These are phyloP conservation scores for Pachyrhynchus sulphureomaculatus DNA, from an alignment of 1,140 invertebrate genomes.

Conservation along the genomic window DNA sequence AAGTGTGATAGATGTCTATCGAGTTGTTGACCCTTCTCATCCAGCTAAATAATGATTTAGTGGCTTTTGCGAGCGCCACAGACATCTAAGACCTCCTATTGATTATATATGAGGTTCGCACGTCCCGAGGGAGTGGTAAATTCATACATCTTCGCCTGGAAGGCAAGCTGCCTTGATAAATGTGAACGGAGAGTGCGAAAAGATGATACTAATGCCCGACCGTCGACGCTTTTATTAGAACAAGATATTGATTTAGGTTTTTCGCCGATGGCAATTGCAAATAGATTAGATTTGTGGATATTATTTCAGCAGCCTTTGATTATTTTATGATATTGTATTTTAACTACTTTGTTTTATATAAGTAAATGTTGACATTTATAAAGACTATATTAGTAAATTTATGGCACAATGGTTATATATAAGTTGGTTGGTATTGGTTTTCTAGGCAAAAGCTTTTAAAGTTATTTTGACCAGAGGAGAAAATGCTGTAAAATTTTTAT, in stretches of 20 bases:
- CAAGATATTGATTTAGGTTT: constrained; percentile 38
- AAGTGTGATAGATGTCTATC: constrained; percentile 23
- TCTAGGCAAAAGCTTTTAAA: no score
- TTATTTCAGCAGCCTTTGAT: no score
- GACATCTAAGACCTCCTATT: constrained; percentile 46
- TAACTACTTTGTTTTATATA: no score
- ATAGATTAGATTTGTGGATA: constrained; percentile 22
- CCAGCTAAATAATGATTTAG: constrained; percentile 43
- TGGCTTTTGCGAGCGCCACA: constrained; percentile 36
- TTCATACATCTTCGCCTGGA: constrained; percentile 42
- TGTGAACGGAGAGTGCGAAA: constrained; percentile 42
- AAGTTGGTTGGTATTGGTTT: no score
- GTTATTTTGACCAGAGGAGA: no score
- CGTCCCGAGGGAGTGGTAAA: constrained; percentile 43
- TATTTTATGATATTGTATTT: no score
- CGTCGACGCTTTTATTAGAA: constrained; percentile 43
- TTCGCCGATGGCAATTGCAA: constrained; percentile 18
- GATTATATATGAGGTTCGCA: constrained; percentile 45
- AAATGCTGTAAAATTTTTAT: no score
- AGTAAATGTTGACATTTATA: no score
- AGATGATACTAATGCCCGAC: constrained; percentile 44
- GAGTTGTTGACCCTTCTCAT: constrained; percentile 24
- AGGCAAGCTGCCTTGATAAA: constrained; percentile 28
- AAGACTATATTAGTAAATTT: no score
- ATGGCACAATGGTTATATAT: no score